These are phyloP conservation scores for Brienomyrus longianalis DNA, from an alignment of 2,113 vertebrate genomes.

Conservation along the genomic window DNA sequence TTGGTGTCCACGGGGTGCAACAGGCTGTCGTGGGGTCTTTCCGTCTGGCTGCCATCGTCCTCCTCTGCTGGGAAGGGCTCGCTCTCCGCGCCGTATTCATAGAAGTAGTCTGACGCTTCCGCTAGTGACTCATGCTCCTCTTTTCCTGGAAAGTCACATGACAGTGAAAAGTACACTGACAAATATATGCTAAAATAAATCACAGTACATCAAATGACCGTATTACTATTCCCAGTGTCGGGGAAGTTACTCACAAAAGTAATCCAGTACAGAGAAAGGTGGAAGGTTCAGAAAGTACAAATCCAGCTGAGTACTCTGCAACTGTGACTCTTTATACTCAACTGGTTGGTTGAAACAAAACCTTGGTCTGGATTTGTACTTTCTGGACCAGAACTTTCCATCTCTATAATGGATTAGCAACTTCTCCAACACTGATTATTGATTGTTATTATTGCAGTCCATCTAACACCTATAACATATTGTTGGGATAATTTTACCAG, in stretches of 20 bases:
- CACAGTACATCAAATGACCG: not conserved
- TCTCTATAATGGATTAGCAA: too few species aligned
- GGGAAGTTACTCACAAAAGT: too few species aligned
- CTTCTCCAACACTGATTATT: not conserved
- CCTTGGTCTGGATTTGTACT: too few species aligned
- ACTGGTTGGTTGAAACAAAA: too few species aligned
- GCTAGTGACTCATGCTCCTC: constrained; percentile 63
- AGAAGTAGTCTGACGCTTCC: constrained; percentile 79
- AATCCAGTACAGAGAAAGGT: too few species aligned
- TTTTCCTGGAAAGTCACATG: constrained; percentile 49
- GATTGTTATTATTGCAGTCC: not conserved
- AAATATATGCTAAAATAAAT: not conserved
- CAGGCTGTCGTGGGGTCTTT: constrained; percentile 36
- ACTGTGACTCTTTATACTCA: too few species aligned
- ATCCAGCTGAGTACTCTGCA: too few species aligned
- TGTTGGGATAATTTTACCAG: not conserved
- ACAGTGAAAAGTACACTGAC: not conserved
- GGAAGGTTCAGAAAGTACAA: too few species aligned
- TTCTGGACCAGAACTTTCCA: too few species aligned
- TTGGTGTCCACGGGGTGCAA: constrained; percentile 50
- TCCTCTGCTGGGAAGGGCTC: constrained; percentile 63
- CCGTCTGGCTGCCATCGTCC: constrained; percentile 33
- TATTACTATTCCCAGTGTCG: too few species aligned
- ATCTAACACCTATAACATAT: not conserved
- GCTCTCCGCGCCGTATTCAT: constrained; percentile 71